Evolutionary conservation across 2,113 vertebrate genomes (phyloP).

Genomic region (Hippoglossus stenolepis): DNA sequence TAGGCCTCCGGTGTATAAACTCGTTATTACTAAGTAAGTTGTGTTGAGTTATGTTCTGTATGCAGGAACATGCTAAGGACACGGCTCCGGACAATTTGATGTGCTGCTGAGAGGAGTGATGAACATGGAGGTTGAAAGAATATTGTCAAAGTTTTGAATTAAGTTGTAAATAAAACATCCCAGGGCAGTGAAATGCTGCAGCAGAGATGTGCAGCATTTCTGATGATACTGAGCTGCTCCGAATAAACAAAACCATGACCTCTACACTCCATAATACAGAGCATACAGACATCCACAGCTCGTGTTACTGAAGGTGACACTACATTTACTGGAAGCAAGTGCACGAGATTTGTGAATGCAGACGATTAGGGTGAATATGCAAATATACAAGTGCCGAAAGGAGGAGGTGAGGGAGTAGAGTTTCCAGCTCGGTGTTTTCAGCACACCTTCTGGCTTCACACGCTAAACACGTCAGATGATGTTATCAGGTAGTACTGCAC

Average conservation of each 20-base stretch:
- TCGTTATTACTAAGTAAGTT: constrained; percentile 39
- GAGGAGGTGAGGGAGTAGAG: neutral
- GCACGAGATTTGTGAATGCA: neutral
- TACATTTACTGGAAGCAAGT: neutral
- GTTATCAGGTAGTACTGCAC: too few species aligned
- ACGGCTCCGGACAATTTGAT: constrained; percentile 2
- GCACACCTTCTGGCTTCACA: too few species aligned
- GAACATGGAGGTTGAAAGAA: constrained; percentile 17
- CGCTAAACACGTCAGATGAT: too few species aligned
- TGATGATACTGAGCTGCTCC: constrained; percentile 1
- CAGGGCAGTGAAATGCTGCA: constrained; percentile 1
- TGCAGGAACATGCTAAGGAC: constrained; percentile 48
- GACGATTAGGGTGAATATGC: neutral
- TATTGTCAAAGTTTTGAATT: constrained; percentile 14
- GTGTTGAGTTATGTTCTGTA: constrained; percentile 29
- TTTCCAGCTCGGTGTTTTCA: neutral
- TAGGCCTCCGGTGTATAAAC: constrained; percentile 22
- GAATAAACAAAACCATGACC: constrained; percentile 17
- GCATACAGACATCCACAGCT: neutral
- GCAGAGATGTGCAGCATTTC: neutral
- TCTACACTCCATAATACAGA: constrained; percentile 1
- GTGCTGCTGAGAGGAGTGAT: neutral
- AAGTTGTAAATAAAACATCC: constrained; percentile 36
- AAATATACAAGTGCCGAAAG: neutral
- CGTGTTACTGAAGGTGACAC: constrained; percentile 5